These are phyloP conservation scores for Trinectes maculatus DNA, from an alignment of 2,113 vertebrate species.

Conservation along the genomic window DNA sequence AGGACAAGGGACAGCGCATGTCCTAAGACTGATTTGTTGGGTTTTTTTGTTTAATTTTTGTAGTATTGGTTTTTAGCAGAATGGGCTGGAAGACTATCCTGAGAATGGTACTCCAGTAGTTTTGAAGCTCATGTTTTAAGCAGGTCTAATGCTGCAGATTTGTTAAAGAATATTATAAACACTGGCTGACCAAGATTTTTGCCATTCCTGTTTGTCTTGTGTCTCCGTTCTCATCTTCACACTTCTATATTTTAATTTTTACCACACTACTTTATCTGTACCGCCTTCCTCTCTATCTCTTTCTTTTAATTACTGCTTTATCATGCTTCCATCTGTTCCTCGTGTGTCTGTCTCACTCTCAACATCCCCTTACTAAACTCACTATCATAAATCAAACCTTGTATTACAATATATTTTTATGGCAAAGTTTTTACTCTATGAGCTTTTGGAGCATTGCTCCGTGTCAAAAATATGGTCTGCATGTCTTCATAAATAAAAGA, in stretches of 20 bases:
- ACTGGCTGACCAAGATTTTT: constrained; percentile 7
- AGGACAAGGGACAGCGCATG: constrained; percentile 4
- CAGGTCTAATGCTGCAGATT: not conserved
- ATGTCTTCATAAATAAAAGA: no score
- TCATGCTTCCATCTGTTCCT: constrained; percentile 57
- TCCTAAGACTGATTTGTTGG: constrained; percentile 27
- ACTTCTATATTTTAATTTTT: constrained; percentile 26
- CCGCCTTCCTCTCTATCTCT: constrained; percentile 20
- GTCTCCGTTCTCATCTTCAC: constrained; percentile 1
- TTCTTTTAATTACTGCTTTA: constrained; percentile 55
- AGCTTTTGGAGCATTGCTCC: no score
- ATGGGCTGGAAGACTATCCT: constrained; percentile 4
- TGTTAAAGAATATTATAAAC: constrained; percentile 40
- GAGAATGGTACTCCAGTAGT: not conserved
- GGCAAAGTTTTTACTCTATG: not conserved
- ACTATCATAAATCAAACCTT: not conserved
- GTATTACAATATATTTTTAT: not conserved
- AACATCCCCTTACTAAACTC: constrained; percentile 24
- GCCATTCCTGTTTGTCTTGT: constrained; percentile 5
- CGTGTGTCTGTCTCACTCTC: constrained; percentile 25
- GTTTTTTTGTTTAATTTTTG: constrained; percentile 14
- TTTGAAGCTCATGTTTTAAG: constrained; percentile 5
- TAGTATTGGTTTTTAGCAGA: not conserved
- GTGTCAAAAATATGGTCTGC: no score
- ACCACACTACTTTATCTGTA: constrained; percentile 3